These are phyloP conservation scores for Ormyrus labotus DNA, from an alignment of 2,888 invertebrate species.

Conservation along the genomic window DNA sequence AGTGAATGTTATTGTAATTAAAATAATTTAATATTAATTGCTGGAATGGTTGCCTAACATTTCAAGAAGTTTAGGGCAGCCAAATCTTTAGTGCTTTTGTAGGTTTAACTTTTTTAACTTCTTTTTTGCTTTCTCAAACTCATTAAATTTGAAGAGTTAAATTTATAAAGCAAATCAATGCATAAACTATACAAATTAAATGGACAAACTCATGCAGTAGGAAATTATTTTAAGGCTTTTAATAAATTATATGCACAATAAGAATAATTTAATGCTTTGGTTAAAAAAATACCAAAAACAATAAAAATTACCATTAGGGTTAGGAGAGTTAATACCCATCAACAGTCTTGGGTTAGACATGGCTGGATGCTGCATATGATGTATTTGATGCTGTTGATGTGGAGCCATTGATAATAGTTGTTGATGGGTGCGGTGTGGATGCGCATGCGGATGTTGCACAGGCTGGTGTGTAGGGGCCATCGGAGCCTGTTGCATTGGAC, in stretches of 20 bases:
- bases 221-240: slow-evolving; percentile 11
- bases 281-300: neutral
- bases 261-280: neutral
- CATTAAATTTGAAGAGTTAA: slow-evolving; percentile 13
- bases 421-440: slow-evolving; percentile 70
- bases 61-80: too few species aligned
- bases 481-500: slow-evolving; percentile 73
- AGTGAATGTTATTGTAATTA: neutral
- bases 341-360: slow-evolving; percentile 75
- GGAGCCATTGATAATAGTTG: slow-evolving; percentile 73
- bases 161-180: slow-evolving; percentile 33
- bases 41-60: too few species aligned
- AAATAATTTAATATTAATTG: neutral
- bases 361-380: slow-evolving; percentile 71
- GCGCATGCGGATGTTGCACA: slow-evolving; percentile 69
- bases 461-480: slow-evolving; percentile 73
- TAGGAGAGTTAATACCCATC: slow-evolving; percentile 77
- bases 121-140: slow-evolving; percentile 45
- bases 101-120: slow-evolving; percentile 21
- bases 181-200: slow-evolving; percentile 17
- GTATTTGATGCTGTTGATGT: slow-evolving; percentile 65
- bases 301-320: slow-evolving; percentile 65
- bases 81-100: too few species aligned
- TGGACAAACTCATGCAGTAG: slow-evolving; percentile 54
- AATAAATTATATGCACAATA: slow-evolving; percentile 3